These are phyloP conservation scores for Ivindomyrus marchei DNA, from an alignment of 2,113 vertebrate genomes.

Conservation along the genomic window DNA sequence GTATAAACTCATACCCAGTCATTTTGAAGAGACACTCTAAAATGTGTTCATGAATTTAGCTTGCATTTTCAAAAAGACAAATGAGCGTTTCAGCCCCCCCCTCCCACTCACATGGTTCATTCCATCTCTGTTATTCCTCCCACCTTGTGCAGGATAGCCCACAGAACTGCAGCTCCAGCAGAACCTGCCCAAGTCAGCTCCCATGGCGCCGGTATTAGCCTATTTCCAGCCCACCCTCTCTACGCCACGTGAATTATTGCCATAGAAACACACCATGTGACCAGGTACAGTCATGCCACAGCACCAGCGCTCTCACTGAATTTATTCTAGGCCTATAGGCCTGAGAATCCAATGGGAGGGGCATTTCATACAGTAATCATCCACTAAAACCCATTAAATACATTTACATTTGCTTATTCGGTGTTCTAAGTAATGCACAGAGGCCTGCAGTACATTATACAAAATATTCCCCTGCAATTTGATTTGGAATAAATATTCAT, in stretches of 20 bases:
- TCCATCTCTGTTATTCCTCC: background rate
- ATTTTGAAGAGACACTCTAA: background rate
- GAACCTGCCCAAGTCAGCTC: conserved; percentile 1
- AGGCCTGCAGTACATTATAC: background rate
- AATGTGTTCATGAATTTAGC: background rate
- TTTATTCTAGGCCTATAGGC: background rate
- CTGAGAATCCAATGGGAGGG: background rate
- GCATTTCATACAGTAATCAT: background rate
- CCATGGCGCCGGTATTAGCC: conserved; percentile 7
- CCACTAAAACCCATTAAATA: background rate
- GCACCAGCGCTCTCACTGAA: background rate
- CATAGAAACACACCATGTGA: conserved; percentile 16
- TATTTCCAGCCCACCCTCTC: background rate
- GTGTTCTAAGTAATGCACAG: background rate
- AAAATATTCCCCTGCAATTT: background rate
- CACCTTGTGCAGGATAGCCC: background rate
- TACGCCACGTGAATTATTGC: background rate
- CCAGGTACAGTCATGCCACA: background rate
- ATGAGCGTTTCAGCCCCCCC: background rate
- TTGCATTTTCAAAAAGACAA: background rate
- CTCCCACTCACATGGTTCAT: background rate
- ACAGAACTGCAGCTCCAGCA: background rate
- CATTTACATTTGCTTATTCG: background rate
- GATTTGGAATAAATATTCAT: background rate
- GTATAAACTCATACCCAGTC: background rate